Evolutionary conservation across 2,888 invertebrate species (phyloP).

Genomic region (Brassicogethes aeneus): DNA sequence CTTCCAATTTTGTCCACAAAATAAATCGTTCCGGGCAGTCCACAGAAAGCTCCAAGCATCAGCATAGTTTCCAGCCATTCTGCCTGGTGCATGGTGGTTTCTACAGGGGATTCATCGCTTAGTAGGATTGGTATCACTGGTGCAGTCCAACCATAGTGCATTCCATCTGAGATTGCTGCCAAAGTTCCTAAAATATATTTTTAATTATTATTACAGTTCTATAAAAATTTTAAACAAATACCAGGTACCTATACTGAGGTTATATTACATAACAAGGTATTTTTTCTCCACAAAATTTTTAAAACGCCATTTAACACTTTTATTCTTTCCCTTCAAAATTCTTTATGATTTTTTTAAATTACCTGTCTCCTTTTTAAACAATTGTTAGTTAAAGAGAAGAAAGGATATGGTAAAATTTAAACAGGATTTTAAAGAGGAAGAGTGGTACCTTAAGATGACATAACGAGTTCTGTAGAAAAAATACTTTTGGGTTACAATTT

Average conservation of each 20-base stretch:
- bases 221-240: not conserved
- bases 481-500: too few relatives aligned
- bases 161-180: conserved; percentile 37
- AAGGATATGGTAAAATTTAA: too few relatives aligned
- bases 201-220: too few relatives aligned
- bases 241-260: not conserved
- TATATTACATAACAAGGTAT: not conserved
- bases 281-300: too few relatives aligned
- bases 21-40: conserved; percentile 29
- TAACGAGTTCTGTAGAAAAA: too few relatives aligned
- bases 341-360: too few relatives aligned
- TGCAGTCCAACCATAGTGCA: conserved; percentile 38
- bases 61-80: conserved; percentile 26
- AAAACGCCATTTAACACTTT: too few relatives aligned
- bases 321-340: not conserved
- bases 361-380: too few relatives aligned
- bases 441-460: too few relatives aligned
- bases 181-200: too few relatives aligned
- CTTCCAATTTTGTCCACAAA: conserved; percentile 29
- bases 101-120: conserved; percentile 26
- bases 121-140: conserved; percentile 33
- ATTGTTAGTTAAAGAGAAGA: too few relatives aligned
- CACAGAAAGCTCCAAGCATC: conserved; percentile 22
- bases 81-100: conserved; percentile 23
- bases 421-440: too few relatives aligned